Conservation (phyloP, 2,797 vertebrate genomes). For the Pseudotriccus pelzelni region DNA sequence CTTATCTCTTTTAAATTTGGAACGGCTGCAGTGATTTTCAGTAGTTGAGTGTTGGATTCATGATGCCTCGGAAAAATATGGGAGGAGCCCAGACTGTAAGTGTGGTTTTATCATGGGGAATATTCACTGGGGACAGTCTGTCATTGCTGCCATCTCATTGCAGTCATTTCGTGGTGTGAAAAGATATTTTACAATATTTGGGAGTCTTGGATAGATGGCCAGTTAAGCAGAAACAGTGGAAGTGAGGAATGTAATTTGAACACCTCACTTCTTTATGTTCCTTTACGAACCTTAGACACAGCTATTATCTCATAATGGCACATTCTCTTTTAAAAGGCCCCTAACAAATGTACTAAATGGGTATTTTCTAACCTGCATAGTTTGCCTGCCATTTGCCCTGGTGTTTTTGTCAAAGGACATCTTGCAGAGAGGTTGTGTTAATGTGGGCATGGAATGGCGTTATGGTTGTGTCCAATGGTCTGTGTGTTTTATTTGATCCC, state of each 20-base stretch:
- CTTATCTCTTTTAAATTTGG: conserved; percentile 9
- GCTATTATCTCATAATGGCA: conserved; percentile 17
- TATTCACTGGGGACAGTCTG: conserved; percentile 3
- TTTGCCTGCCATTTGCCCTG: not conserved
- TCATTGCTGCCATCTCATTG: conserved; percentile 13
- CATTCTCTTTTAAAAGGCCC: not conserved
- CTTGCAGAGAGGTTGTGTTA: not conserved
- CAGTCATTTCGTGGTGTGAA: conserved; percentile 6
- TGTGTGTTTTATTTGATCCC: not conserved
- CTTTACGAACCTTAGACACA: conserved; percentile 47
- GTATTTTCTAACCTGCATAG: not conserved
- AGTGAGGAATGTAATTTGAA: conserved; percentile 9
- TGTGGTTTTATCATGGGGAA: not conserved
- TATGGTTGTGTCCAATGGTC: not conserved
- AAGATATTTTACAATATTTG: not conserved
- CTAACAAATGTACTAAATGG: not conserved
- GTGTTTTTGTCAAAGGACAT: not conserved
- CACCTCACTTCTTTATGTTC: conserved; percentile 41
- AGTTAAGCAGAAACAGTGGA: conserved; percentile 37
- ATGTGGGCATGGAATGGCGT: not conserved
- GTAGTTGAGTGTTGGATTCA: not conserved
- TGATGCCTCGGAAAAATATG: not conserved
- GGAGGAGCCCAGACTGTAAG: not conserved
- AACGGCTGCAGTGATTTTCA: conserved; percentile 13
- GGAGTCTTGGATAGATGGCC: conserved; percentile 10